Evolutionary conservation across 1,140 invertebrate species (phyloP).

Genomic region (Neoseiulus cucumeris): DNA sequence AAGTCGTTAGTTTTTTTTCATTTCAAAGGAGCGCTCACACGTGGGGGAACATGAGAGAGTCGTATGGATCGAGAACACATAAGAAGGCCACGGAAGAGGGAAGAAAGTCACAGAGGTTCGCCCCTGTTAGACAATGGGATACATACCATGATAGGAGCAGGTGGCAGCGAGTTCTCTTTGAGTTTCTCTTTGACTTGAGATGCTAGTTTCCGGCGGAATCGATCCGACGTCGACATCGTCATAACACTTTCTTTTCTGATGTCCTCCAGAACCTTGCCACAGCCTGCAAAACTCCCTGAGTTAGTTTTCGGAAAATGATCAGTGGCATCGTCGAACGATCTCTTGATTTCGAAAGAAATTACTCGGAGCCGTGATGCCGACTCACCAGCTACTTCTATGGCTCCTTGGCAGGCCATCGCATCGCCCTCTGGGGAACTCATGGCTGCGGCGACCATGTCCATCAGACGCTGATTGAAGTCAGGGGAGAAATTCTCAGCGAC

Average conservation of each 20-base stretch:
- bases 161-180: neutral
- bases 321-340: neutral
- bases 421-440: conserved; percentile 1
- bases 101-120: neutral
- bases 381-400: conserved; percentile 2
- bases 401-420: neutral
- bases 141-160: neutral
- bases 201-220: neutral
- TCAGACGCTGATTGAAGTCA: neutral
- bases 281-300: no score
- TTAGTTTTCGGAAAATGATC: no score
- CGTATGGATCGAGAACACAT: neutral
- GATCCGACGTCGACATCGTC: neutral
- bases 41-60: neutral
- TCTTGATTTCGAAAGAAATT: neutral
- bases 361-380: neutral
- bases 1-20: neutral
- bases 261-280: conserved; percentile 2
- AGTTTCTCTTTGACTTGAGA: neutral
- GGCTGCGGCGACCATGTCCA: neutral
- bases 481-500: conserved; percentile 1
- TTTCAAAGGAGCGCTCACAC: neutral
- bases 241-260: neutral
- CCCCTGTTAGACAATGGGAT: neutral
- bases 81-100: neutral